A percentile compares a stretch with the other conserved stretches of the same genome.
phyloP scores from a whole-genome alignment of 2,888 invertebrate species.

The Crepidodera aurea region DNA sequence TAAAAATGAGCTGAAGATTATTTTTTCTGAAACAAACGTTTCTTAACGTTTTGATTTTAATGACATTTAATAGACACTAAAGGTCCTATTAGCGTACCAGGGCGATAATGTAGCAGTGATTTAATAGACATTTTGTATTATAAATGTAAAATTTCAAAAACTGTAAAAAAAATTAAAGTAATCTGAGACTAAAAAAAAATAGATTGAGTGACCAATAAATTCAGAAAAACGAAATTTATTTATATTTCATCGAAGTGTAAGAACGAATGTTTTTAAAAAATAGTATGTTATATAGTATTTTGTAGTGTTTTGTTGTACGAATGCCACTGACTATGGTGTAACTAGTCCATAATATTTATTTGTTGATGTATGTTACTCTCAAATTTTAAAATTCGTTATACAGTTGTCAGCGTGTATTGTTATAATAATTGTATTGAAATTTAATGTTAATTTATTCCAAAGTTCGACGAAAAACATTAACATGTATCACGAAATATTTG shows the following conservation, averaged over 20 bases:
- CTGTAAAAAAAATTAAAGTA: too few species aligned
- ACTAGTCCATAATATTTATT: constrained; percentile 30
- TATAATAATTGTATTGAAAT: constrained; percentile 5
- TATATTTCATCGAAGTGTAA: constrained; percentile 19
- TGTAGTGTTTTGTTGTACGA: constrained; percentile 21
- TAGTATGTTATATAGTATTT: constrained; percentile 15
- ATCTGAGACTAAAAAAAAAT: too few species aligned
- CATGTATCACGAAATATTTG: too few species aligned
- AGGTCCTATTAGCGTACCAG: too few species aligned
- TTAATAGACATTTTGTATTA: too few species aligned
- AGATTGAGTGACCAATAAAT: not conserved
- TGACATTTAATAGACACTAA: too few species aligned
- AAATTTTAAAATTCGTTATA: constrained; percentile 19
- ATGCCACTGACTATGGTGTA: constrained; percentile 23
- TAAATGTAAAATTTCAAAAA: too few species aligned
- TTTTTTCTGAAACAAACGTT: not conserved
- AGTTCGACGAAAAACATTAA: not conserved
- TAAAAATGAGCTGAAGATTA: too few species aligned
- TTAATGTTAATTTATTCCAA: not conserved
- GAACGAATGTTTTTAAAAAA: constrained; percentile 7
- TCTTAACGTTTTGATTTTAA: not conserved
- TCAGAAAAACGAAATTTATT: not conserved
- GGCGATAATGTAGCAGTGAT: too few species aligned
- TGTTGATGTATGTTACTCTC: constrained; percentile 18
- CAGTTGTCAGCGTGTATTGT: constrained; percentile 29